Conservation (phyloP, 2,113 vertebrate species). For the Erythrolamprus reginae region DNA sequence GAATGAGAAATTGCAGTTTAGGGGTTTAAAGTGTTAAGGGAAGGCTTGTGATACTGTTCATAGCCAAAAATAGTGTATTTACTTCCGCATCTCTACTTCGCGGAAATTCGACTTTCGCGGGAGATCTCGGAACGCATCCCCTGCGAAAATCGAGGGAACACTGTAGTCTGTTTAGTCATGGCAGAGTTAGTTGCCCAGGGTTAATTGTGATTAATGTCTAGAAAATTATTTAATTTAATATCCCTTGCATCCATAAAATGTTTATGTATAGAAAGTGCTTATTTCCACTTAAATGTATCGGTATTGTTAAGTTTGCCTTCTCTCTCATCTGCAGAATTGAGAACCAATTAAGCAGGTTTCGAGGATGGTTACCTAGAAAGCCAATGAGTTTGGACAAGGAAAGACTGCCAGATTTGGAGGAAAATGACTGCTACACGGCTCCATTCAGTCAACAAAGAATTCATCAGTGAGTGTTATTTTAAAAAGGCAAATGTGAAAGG, state of each 20-base stretch:
- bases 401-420: constrained; percentile 89
- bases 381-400: constrained; percentile 91
- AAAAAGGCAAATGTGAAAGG: constrained; percentile 13
- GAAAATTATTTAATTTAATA: background rate
- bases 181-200: background rate
- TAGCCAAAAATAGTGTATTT: no score
- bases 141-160: no score
- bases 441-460: constrained; percentile 94
- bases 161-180: background rate
- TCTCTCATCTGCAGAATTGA: constrained; percentile 81
- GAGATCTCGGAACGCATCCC: no score
- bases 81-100: no score
- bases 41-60: no score
- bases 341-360: constrained; percentile 91
- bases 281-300: background rate
- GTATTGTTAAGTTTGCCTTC: constrained; percentile 44
- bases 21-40: no score
- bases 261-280: background rate
- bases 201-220: background rate
- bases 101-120: no score
- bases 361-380: constrained; percentile 89
- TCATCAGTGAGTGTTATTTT: constrained; percentile 80
- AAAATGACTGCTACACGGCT: constrained; percentile 93
- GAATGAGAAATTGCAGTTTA: no score
- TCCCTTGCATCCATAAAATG: background rate